Conservation (phyloP, 1,140 invertebrate species). For the Zaprionus nigranus region DNA sequence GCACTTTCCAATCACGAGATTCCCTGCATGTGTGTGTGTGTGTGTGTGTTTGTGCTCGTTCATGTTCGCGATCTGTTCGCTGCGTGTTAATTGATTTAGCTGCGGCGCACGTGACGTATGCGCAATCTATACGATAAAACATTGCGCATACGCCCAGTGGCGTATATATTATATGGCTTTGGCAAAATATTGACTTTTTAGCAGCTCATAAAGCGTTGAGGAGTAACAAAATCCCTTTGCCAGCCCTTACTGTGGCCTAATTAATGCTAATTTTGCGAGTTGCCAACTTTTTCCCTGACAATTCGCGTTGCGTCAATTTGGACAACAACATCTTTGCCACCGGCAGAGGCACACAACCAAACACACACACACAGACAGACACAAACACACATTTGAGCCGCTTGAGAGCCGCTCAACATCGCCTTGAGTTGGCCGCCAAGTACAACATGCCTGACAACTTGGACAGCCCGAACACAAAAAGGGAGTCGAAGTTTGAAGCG, state of each 20-base stretch:
- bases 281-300: constrained; percentile 25
- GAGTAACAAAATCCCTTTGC: constrained; percentile 18
- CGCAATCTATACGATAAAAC: constrained; percentile 38
- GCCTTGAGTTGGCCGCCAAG: constrained; percentile 26
- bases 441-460: constrained; percentile 24
- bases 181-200: constrained; percentile 34
- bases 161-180: constrained; percentile 14
- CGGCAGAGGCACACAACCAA: constrained; percentile 13
- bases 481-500: constrained; percentile 17
- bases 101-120: constrained; percentile 70
- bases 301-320: constrained; percentile 42
- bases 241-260: constrained; percentile 37
- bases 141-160: constrained; percentile 60
- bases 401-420: constrained; percentile 40
- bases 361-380: constrained; percentile 20
- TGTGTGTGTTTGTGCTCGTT: neutral
- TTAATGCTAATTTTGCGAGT: constrained; percentile 52
- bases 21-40: neutral
- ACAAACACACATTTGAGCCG: constrained; percentile 15
- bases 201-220: constrained; percentile 44
- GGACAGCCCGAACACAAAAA: constrained; percentile 37
- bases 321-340: constrained; percentile 32
- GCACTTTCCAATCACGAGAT: constrained; percentile 34
- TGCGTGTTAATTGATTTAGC: constrained; percentile 55
- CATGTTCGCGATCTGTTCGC: neutral